Evolutionary conservation across 2,113 vertebrate genomes (phyloP).

Genomic region (Saimiri boliviensis): DNA sequence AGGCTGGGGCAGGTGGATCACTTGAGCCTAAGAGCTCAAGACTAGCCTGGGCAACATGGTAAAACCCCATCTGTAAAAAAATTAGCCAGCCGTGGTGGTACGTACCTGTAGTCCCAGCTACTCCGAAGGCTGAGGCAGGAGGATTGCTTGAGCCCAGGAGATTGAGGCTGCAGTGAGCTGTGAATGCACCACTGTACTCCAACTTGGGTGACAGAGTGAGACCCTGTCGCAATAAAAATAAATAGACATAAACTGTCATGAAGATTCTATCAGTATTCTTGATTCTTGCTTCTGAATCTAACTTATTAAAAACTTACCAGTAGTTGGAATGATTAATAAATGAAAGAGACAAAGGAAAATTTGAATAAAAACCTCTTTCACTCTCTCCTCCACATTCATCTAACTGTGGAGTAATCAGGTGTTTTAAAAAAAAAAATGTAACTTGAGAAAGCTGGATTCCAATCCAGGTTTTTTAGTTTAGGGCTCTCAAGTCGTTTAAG

Average conservation of each 20-base stretch:
- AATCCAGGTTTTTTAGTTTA: not conserved
- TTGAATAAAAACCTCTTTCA: slow-evolving; percentile 12
- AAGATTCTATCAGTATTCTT: not conserved
- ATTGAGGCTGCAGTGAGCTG: too few relatives aligned
- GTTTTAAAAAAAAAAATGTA: not conserved
- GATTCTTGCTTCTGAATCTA: slow-evolving; percentile 6
- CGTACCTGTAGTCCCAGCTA: too few relatives aligned
- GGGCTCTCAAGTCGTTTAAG: not conserved
- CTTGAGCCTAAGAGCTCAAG: too few relatives aligned
- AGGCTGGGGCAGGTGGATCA: too few relatives aligned
- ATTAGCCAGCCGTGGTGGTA: too few relatives aligned
- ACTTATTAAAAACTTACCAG: not conserved
- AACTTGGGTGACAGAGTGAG: too few relatives aligned
- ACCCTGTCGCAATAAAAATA: too few relatives aligned
- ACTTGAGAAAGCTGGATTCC: not conserved
- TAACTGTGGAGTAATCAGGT: not conserved
- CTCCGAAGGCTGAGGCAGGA: too few relatives aligned
- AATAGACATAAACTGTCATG: not conserved
- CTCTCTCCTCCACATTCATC: not conserved
- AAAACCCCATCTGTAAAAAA: too few relatives aligned
- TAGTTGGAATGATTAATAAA: not conserved
- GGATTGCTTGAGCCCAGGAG: too few relatives aligned
- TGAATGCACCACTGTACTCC: too few relatives aligned
- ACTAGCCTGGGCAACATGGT: too few relatives aligned
- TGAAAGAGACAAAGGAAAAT: not conserved